Conservation (phyloP, 2,113 vertebrate genomes). For the Pseudorasbora parva region DNA sequence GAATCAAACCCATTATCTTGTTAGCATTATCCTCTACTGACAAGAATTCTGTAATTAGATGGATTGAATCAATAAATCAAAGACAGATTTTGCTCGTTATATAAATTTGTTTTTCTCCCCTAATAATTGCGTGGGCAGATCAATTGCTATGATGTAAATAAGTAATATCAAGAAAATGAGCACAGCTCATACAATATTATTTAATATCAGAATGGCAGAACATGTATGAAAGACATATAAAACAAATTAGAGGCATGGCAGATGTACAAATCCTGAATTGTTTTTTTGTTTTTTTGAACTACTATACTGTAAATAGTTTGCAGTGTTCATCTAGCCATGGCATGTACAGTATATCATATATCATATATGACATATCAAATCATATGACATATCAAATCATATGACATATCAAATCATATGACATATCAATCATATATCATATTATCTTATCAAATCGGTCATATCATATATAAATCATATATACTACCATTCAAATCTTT, state of each 20-base stretch:
- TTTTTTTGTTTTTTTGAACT: no score
- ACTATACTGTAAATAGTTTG: not conserved
- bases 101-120: not conserved
- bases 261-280: conserved; percentile 36
- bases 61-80: conserved; percentile 37
- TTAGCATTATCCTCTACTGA: not conserved
- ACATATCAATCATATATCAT: not conserved
- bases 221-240: conserved; percentile 7
- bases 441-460: no score
- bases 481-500: not conserved
- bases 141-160: conserved; percentile 65
- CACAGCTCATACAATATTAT: conserved; percentile 51
- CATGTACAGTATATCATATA: not conserved
- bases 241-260: not conserved
- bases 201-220: conserved; percentile 16
- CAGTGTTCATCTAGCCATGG: not conserved
- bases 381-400: no score
- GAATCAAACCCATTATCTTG: not conserved
- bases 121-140: conserved; percentile 55
- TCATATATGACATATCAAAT: not conserved
- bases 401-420: not conserved
- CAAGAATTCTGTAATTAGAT: not conserved
- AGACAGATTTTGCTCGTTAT: not conserved
- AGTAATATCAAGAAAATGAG: conserved; percentile 66
- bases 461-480: no score